A percentile compares a stretch with the other conserved stretches of the same genome.
These are phyloP conservation scores for Bujurquina vittata DNA, from an alignment of 2,113 vertebrate species.

Conservation along the genomic window DNA sequence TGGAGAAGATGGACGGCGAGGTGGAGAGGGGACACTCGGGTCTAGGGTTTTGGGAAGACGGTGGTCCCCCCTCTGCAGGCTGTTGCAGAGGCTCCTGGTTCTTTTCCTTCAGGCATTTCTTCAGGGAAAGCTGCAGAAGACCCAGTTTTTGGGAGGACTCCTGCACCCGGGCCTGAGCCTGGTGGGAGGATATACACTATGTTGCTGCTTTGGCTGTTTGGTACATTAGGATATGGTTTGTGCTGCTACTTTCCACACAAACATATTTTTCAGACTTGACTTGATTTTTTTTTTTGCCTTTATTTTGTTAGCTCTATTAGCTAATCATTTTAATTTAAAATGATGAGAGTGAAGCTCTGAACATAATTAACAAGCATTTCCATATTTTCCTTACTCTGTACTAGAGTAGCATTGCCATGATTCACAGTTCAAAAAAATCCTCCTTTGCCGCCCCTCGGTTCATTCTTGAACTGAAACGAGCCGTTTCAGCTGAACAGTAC, in stretches of 20 bases:
- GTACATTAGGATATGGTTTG: not conserved
- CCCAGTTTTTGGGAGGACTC: conserved; percentile 71
- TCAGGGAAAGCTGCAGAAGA: conserved; percentile 62
- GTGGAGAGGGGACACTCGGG: conserved; percentile 24
- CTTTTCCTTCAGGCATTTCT: conserved; percentile 53
- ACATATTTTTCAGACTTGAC: not conserved
- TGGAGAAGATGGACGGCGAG: conserved; percentile 44
- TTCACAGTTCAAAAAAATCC: not conserved
- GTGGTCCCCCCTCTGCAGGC: not conserved
- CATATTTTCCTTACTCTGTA: not conserved
- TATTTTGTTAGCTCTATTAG: not conserved
- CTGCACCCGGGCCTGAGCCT: conserved; percentile 65
- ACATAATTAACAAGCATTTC: not conserved
- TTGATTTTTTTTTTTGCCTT: not conserved
- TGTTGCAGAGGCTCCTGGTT: not conserved
- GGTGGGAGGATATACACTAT: not conserved
- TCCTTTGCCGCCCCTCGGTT: accelerated
- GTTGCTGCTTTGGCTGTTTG: not conserved
- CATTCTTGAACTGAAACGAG: not conserved
- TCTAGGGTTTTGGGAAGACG: not conserved
- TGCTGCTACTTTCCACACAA: not conserved
- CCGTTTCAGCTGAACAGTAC: not conserved
- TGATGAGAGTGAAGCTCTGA: not conserved
- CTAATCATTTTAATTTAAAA: not conserved
- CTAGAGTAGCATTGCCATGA: not conserved